phyloP scores from a whole-genome alignment of 2,113 vertebrate species.

The Toxostoma redivivum region DNA sequence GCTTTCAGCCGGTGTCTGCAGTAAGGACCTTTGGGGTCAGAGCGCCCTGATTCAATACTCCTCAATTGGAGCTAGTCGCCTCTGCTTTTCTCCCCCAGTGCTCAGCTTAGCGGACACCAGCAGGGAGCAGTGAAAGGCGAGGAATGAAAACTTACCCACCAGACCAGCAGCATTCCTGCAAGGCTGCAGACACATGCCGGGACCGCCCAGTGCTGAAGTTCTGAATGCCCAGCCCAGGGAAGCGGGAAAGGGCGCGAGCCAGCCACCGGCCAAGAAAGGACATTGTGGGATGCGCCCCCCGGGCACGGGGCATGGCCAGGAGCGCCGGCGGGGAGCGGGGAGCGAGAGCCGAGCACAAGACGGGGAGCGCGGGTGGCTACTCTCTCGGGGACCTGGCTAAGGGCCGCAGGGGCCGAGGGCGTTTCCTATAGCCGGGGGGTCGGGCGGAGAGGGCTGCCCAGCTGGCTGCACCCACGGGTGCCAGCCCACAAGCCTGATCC shows the following conservation, averaged over 20 bases:
- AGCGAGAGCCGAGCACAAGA: not conserved
- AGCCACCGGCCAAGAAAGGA: not conserved
- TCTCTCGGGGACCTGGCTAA: no score
- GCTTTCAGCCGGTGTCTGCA: not conserved
- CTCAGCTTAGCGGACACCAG: not conserved
- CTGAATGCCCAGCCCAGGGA: accelerated
- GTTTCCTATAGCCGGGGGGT: no score
- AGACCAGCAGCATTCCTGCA: not conserved
- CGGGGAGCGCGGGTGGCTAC: not conserved
- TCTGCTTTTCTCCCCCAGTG: not conserved
- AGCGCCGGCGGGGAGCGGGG: not conserved
- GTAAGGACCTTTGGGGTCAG: not conserved
- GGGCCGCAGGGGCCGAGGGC: not conserved
- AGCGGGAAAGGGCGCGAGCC: not conserved
- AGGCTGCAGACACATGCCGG: not conserved
- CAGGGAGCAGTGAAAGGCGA: conserved; percentile 28
- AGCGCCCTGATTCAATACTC: not conserved
- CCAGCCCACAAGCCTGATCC: not conserved
- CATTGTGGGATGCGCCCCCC: not conserved
- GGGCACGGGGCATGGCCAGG: not conserved
- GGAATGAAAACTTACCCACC: not conserved
- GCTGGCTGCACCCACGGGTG: not conserved
- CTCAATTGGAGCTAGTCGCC: accelerated
- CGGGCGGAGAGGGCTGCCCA: not conserved
- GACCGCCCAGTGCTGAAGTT: not conserved